Conservation (phyloP, 2,888 invertebrate species). For the Girardia tigrina region DNA sequence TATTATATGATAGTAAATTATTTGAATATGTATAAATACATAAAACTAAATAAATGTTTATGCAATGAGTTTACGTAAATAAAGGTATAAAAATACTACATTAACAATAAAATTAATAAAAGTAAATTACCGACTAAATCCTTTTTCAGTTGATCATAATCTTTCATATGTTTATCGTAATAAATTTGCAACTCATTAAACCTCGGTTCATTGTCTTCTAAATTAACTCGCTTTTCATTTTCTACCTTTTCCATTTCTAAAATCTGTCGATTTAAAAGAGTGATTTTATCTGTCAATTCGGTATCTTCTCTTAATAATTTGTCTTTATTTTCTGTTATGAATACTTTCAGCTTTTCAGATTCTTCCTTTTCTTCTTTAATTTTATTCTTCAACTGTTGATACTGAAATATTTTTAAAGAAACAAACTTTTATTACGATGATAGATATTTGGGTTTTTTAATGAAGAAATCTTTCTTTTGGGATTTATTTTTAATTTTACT, state of each 20-base stretch:
- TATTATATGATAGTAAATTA: no score
- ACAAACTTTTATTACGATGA: no score
- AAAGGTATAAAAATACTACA: background rate
- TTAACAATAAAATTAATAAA: no score
- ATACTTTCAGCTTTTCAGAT: background rate
- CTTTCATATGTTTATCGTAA: slow-evolving; percentile 8
- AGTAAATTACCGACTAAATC: slow-evolving; percentile 4
- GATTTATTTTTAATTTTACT: no score
- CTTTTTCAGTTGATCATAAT: background rate
- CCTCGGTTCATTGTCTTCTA: slow-evolving; percentile 3
- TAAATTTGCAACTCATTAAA: slow-evolving; percentile 6
- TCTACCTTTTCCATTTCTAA: background rate
- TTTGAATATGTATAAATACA: no score
- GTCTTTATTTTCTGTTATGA: background rate
- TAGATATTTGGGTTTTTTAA: no score
- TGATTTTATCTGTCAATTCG: background rate
- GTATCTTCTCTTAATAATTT: background rate
- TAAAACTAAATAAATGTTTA: background rate
- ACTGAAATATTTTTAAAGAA: no score
- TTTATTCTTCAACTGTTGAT: background rate
- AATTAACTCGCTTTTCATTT: background rate
- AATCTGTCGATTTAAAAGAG: background rate
- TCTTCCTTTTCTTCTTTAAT: background rate
- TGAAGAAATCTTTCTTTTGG: no score
- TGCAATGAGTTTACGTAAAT: background rate